Conservation (phyloP, 2,113 vertebrate species). For the Dromas ardeola region DNA sequence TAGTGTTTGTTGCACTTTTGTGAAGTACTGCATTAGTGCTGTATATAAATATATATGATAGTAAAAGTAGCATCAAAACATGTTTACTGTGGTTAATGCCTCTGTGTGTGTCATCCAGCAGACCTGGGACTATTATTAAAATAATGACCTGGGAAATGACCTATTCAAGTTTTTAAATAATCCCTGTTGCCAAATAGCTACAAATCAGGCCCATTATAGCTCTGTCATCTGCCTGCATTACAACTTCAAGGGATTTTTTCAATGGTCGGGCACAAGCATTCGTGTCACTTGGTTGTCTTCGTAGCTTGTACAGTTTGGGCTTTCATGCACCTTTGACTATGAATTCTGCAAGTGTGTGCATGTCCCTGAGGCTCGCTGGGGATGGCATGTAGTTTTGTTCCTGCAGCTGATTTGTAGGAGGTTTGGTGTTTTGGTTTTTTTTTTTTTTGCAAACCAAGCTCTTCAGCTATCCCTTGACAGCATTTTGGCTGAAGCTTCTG, state of each 20-base stretch:
- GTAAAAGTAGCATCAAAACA: background rate
- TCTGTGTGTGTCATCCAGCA: background rate
- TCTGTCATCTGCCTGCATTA: background rate
- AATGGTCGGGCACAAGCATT: background rate
- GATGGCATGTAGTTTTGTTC: accelerated
- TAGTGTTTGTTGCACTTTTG: background rate
- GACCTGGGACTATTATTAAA: background rate
- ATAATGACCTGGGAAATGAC: background rate
- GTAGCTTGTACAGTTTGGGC: background rate
- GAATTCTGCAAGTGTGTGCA: background rate
- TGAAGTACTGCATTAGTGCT: background rate
- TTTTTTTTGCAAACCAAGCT: background rate
- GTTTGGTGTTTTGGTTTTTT: too few species aligned
- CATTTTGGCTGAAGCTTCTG: background rate
- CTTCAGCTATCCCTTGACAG: background rate
- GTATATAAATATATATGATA: background rate
- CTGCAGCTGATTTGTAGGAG: background rate
- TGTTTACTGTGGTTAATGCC: background rate
- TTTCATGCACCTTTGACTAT: background rate
- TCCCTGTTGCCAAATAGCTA: background rate
- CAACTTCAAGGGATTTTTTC: background rate
- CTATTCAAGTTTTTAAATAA: background rate
- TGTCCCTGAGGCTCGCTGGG: background rate
- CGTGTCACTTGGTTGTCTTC: background rate
- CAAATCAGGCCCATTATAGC: background rate